These are phyloP conservation scores for Proterorhinus semilunaris DNA, from an alignment of 2,113 vertebrate genomes.

Conservation along the genomic window DNA sequence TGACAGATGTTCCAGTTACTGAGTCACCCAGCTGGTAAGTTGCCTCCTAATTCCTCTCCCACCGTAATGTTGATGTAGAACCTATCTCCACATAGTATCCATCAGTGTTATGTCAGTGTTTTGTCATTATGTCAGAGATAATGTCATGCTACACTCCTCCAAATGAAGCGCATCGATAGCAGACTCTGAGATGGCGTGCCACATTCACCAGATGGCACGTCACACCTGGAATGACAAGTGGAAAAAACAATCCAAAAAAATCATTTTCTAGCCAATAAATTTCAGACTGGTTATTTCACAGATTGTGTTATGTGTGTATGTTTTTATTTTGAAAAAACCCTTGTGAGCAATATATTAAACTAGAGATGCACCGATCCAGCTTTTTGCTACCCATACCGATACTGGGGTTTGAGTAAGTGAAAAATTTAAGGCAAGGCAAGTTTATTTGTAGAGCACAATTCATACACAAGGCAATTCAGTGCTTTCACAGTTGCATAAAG, in stretches of 20 bases:
- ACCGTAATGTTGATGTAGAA: conserved; percentile 14
- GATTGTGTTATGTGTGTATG: conserved; percentile 3
- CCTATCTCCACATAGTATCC: conserved; percentile 9
- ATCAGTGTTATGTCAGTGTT: conserved; percentile 25
- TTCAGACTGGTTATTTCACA: conserved; percentile 6
- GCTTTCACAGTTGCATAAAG: no score
- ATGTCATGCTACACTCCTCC: conserved; percentile 29
- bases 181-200: conserved; percentile 10
- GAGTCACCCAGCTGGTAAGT: conserved; percentile 68
- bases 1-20: conserved; percentile 65
- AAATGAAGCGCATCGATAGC: conserved; percentile 12
- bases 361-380: no score
- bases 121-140: conserved; percentile 33
- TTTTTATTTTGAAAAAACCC: background rate
- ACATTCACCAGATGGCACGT: conserved; percentile 44
- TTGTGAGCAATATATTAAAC: no score
- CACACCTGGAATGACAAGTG: conserved; percentile 17
- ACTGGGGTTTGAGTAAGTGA: no score
- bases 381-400: no score
- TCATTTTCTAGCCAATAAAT: conserved; percentile 27
- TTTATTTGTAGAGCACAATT: no score
- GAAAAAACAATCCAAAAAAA: conserved; percentile 19
- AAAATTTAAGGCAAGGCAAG: no score
- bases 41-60: conserved; percentile 38
- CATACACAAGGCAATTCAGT: no score